Percentiles rank a stretch among this genome's conserved stretches.
Evolutionary conservation across 2,797 vertebrate genomes (phyloP).

Genomic region (Anguilla pacifica): DNA sequence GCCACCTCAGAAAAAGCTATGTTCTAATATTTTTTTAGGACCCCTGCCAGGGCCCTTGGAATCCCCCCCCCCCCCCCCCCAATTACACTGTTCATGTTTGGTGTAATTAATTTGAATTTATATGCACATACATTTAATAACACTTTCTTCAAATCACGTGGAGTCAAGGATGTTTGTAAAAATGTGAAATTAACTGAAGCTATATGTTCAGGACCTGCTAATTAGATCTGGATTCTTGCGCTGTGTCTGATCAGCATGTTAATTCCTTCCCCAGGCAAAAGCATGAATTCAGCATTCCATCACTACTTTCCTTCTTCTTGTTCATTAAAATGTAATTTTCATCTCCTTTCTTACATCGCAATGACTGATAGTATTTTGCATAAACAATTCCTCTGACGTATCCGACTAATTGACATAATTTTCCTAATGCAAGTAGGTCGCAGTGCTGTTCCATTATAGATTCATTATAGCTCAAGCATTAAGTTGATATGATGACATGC

Average conservation of each 20-base stretch:
- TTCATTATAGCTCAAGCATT: background rate
- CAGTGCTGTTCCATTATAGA: background rate
- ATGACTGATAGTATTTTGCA: constrained; percentile 16
- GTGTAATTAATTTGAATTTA: background rate
- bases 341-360: constrained; percentile 35
- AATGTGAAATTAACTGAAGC: constrained; percentile 9
- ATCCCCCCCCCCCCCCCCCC: too few relatives aligned
- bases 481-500: constrained; percentile 6
- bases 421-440: background rate
- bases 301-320: background rate
- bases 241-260: constrained; percentile 16
- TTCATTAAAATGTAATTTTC: constrained; percentile 20
- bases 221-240: constrained; percentile 18
- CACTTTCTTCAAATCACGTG: constrained; percentile 4
- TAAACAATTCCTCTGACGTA: constrained; percentile 26
- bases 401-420: background rate
- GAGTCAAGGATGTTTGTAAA: background rate
- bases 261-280: background rate
- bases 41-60: too few relatives aligned
- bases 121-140: background rate
- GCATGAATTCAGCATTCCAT: background rate
- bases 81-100: background rate
- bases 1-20: too few relatives aligned
- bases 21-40: too few relatives aligned
- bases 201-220: constrained; percentile 12